phyloP scores from a whole-genome alignment of 2,888 invertebrate genomes.

The Phymatocera aterrima region DNA sequence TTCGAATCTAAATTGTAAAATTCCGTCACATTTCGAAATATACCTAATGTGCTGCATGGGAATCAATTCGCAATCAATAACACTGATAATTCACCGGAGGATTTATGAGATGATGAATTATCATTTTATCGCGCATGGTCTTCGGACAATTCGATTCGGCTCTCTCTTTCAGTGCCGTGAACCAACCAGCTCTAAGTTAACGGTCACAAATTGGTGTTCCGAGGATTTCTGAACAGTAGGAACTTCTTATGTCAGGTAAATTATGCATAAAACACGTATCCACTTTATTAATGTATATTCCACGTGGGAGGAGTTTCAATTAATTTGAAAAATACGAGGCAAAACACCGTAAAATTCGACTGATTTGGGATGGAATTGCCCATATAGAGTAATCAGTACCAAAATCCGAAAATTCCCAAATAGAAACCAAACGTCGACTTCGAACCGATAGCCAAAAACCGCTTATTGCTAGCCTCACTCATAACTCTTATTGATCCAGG shows the following conservation, averaged over 20 bases:
- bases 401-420: too few species aligned
- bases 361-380: too few species aligned
- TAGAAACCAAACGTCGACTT: background rate
- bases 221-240: background rate
- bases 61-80: slow-evolving; percentile 2
- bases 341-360: too few species aligned
- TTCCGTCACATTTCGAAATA: too few species aligned
- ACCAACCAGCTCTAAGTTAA: background rate
- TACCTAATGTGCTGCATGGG: too few species aligned
- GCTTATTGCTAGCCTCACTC: background rate
- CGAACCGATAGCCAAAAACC: too few species aligned
- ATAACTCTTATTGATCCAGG: background rate
- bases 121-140: background rate
- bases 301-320: background rate
- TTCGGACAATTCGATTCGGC: background rate
- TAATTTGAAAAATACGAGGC: too few species aligned
- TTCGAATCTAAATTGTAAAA: too few species aligned
- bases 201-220: background rate
- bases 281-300: background rate
- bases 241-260: background rate
- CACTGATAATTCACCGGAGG: background rate
- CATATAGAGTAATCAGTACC: too few species aligned
- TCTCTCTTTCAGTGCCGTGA: background rate
- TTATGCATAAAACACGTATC: background rate
- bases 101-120: background rate